Evolutionary conservation across 2,113 vertebrate genomes (phyloP).

Genomic region (Amia ocellicauda): DNA sequence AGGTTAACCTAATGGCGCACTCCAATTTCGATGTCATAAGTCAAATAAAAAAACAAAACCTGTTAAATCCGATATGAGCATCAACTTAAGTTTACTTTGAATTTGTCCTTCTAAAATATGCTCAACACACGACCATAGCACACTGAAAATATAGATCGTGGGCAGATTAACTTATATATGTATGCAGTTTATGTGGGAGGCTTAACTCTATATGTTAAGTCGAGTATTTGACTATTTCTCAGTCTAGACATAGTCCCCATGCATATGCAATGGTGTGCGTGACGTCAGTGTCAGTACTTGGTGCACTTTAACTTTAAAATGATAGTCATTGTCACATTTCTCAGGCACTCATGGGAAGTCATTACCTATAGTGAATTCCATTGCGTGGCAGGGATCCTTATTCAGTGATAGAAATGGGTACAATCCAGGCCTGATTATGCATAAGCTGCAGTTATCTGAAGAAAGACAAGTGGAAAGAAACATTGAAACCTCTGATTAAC

Average conservation of each 20-base stretch:
- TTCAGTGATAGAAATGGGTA: conserved; percentile 17
- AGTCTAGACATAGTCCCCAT: conserved; percentile 7
- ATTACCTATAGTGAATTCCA: conserved; percentile 24
- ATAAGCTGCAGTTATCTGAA: conserved; percentile 8
- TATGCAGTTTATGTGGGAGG: conserved; percentile 4
- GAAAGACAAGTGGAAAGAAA: not conserved
- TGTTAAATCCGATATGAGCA: too few relatives aligned
- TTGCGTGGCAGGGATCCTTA: conserved; percentile 15
- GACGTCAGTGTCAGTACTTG: conserved; percentile 16
- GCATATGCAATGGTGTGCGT: conserved; percentile 10
- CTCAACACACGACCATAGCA: too few relatives aligned
- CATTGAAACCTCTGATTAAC: conserved; percentile 20
- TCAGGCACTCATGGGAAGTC: conserved; percentile 10
- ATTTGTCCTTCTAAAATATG: too few relatives aligned
- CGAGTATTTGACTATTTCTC: conserved; percentile 6
- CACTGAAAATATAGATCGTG: too few relatives aligned
- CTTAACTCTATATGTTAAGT: not conserved
- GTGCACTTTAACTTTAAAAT: conserved; percentile 15
- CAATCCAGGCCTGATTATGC: conserved; percentile 12
- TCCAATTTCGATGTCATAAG: too few relatives aligned
- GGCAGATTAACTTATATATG: too few relatives aligned
- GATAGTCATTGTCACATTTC: conserved; percentile 19
- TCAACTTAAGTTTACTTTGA: too few relatives aligned
- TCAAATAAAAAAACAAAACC: too few relatives aligned
- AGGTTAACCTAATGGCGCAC: too few relatives aligned